phyloP scores from a whole-genome alignment of 2,888 invertebrate genomes.

The Acrobasis repandana region DNA sequence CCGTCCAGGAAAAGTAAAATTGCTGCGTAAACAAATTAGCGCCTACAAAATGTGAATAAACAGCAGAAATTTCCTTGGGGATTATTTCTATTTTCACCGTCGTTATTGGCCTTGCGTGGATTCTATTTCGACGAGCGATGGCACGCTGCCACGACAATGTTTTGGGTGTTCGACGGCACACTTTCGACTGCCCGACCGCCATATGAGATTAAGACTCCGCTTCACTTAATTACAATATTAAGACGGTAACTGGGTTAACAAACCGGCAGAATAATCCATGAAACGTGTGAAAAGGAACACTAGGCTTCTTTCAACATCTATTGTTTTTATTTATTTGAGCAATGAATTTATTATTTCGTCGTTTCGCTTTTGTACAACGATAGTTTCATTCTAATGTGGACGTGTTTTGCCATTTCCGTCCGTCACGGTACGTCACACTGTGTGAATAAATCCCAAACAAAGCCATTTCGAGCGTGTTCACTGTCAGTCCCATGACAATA shows the following conservation, averaged over 20 bases:
- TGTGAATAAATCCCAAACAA: slow-evolving; percentile 74
- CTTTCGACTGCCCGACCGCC: slow-evolving; percentile 56
- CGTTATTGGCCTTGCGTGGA: slow-evolving; percentile 70
- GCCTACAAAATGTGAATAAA: slow-evolving; percentile 31
- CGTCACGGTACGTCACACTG: slow-evolving; percentile 71
- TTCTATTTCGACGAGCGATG: slow-evolving; percentile 64
- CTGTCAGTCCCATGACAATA: slow-evolving; percentile 64
- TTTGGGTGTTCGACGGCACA: slow-evolving; percentile 64
- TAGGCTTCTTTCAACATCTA: slow-evolving; percentile 59
- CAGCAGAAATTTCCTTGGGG: slow-evolving; percentile 42
- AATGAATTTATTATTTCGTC: slow-evolving; percentile 45
- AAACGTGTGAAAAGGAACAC: slow-evolving; percentile 70
- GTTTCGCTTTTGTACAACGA: slow-evolving; percentile 41
- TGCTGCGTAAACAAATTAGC: slow-evolving; percentile 15
- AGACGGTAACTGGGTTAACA: slow-evolving; percentile 79
- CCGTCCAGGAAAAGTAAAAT: slow-evolving; percentile 9
- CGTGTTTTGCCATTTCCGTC: slow-evolving; percentile 69
- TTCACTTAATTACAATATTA: slow-evolving; percentile 69
- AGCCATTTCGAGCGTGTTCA: slow-evolving; percentile 61
- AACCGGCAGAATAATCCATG: slow-evolving; percentile 63
- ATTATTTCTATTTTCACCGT: slow-evolving; percentile 64
- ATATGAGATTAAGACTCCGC: slow-evolving; percentile 51
- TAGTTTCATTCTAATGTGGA: slow-evolving; percentile 58
- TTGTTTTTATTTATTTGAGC: slow-evolving; percentile 52
- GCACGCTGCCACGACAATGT: slow-evolving; percentile 73